Conservation (phyloP, 1,140 invertebrate genomes). For the Meloidogyne hapla region DNA sequence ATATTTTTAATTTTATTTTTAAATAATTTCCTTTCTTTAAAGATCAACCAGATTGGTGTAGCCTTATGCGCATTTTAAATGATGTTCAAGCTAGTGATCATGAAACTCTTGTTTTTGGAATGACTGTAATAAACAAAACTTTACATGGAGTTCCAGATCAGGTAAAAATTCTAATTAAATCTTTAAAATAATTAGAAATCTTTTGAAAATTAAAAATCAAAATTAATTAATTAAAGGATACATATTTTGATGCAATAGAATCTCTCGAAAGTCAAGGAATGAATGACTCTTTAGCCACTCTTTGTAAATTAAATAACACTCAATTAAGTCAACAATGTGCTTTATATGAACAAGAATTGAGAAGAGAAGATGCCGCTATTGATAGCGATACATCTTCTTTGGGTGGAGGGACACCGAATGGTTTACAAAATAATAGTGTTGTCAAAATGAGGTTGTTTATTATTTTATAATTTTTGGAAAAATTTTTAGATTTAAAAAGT, state of each 20-base stretch:
- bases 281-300: slow-evolving; percentile 68
- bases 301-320: slow-evolving; percentile 53
- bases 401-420: slow-evolving; percentile 21
- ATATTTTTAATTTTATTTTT: slow-evolving; percentile 7
- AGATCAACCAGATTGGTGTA: slow-evolving; percentile 75
- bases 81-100: slow-evolving; percentile 92
- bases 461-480: background rate
- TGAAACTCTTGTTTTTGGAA: slow-evolving; percentile 90
- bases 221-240: slow-evolving; percentile 72
- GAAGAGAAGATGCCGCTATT: slow-evolving; percentile 59
- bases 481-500: background rate
- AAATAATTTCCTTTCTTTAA: slow-evolving; percentile 31
- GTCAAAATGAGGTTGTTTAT: slow-evolving; percentile 47
- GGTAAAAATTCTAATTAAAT: slow-evolving; percentile 20
- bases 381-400: slow-evolving; percentile 51
- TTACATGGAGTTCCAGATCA: slow-evolving; percentile 86
- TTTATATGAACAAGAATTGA: slow-evolving; percentile 58
- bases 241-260: slow-evolving; percentile 96
- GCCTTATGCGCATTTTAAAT: slow-evolving; percentile 84
- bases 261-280: slow-evolving; percentile 92
- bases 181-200: too few relatives aligned
- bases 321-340: slow-evolving; percentile 58
- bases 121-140: slow-evolving; percentile 92
- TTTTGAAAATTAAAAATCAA: too few relatives aligned
- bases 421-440: slow-evolving; percentile 31